These are phyloP conservation scores for Diadema setosum DNA, from an alignment of 35 echinoderm and acorn worm species.

Conservation along the genomic window DNA sequence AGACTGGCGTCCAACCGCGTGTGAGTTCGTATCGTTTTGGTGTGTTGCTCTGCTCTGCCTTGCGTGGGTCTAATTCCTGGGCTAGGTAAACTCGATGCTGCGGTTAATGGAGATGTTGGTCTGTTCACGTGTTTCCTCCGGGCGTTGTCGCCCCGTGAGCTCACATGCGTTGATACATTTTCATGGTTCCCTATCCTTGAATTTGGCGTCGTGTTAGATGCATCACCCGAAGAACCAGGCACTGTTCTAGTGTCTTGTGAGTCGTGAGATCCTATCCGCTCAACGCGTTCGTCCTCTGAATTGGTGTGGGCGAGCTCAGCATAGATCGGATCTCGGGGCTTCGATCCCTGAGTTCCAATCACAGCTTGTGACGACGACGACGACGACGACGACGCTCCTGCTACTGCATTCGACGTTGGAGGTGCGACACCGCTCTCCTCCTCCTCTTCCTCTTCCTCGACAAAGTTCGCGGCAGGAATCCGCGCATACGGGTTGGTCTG, in stretches of 20 bases:
- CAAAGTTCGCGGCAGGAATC: not conserved
- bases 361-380: not conserved
- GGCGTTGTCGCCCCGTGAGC: not conserved
- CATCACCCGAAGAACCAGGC: not conserved
- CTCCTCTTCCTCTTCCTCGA: not conserved
- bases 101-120: not conserved
- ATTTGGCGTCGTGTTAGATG: not conserved
- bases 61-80: no score
- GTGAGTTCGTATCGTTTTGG: conserved; percentile 2
- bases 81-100: not conserved
- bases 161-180: no score
- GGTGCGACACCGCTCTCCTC: not conserved
- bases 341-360: not conserved
- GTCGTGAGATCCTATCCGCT: not conserved
- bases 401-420: not conserved
- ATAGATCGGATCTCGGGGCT: not conserved
- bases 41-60: no score
- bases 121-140: not conserved
- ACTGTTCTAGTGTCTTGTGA: not conserved
- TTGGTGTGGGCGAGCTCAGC: not conserved
- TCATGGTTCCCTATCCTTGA: no score
- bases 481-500: not conserved
- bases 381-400: not conserved
- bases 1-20: not conserved
- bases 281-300: not conserved